Percentiles rank a stretch among this genome's conserved stretches.
Evolutionary conservation across 2,113 vertebrate genomes (phyloP).

Genomic region (Sinocyclocheilus anshuiensis): DNA sequence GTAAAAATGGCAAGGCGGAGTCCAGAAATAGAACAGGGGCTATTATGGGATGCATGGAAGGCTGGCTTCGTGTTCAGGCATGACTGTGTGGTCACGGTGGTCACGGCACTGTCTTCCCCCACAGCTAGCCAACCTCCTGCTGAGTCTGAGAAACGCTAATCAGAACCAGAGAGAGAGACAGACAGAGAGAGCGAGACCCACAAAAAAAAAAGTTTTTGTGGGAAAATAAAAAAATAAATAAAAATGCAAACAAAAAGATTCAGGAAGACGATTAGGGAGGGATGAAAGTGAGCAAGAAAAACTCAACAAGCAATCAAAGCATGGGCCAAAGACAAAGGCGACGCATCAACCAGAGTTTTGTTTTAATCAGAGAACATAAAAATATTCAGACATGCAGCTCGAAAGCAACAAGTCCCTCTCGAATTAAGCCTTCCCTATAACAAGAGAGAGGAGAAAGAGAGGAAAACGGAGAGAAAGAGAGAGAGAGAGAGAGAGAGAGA

Average conservation of each 20-base stretch:
- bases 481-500: constrained; percentile 7
- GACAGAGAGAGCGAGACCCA: not conserved
- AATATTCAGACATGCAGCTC: constrained; percentile 48
- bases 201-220: constrained; percentile 13
- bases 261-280: constrained; percentile 39
- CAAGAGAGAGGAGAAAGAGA: constrained; percentile 3
- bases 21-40: constrained; percentile 34
- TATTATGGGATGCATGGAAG: constrained; percentile 40
- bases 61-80: constrained; percentile 30
- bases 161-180: constrained; percentile 26
- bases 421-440: constrained; percentile 47
- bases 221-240: constrained; percentile 20
- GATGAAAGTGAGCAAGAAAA: constrained; percentile 47
- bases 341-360: constrained; percentile 47
- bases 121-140: constrained; percentile 35
- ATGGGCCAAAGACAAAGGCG: constrained; percentile 44
- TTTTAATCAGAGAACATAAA: constrained; percentile 58
- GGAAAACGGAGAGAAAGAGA: constrained; percentile 1
- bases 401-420: constrained; percentile 58
- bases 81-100: constrained; percentile 31
- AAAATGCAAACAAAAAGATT: constrained; percentile 29
- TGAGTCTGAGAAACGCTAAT: constrained; percentile 30
- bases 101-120: constrained; percentile 29
- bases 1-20: constrained; percentile 19
- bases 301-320: constrained; percentile 54